Percentiles rank a stretch among this genome's conserved stretches.
Conservation (phyloP, 2,888 invertebrate genomes). For the Thecophora atra region DNA sequence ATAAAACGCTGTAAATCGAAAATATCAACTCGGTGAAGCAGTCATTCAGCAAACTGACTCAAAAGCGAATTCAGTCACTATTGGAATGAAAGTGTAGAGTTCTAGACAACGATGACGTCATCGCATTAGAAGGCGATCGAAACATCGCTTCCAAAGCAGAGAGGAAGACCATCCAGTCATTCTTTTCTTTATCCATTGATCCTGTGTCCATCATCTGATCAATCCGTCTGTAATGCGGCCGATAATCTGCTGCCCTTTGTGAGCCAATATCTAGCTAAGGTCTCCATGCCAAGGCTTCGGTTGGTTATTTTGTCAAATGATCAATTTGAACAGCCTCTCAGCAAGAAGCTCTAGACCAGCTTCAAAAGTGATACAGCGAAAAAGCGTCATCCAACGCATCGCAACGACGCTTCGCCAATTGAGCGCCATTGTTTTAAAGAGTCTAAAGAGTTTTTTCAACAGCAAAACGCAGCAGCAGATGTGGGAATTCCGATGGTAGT, state of each 20-base stretch:
- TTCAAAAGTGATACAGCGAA: slow-evolving; percentile 13
- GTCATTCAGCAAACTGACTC: slow-evolving; percentile 7
- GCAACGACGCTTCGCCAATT: slow-evolving; percentile 1
- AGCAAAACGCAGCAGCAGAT: slow-evolving; percentile 24
- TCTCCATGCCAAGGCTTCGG: background rate
- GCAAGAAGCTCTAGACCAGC: slow-evolving; percentile 2
- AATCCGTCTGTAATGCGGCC: background rate
- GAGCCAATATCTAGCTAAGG: background rate
- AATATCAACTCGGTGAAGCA: background rate
- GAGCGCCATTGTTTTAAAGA: background rate
- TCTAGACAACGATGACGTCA: slow-evolving; percentile 16
- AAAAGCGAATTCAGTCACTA: slow-evolving; percentile 13
- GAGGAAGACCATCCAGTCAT: too few relatives aligned
- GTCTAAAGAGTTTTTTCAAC: slow-evolving; percentile 31
- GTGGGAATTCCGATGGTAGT: slow-evolving; percentile 18
- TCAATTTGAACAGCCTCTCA: slow-evolving; percentile 26
- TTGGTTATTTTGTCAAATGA: slow-evolving; percentile 32
- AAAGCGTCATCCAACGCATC: slow-evolving; percentile 35
- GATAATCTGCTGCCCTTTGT: background rate
- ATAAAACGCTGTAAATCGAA: slow-evolving; percentile 9
- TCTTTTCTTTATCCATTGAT: too few relatives aligned
- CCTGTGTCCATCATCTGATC: too few relatives aligned
- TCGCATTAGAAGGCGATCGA: background rate
- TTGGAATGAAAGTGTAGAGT: slow-evolving; percentile 26
- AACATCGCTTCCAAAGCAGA: background rate